Evolutionary conservation across 2,888 invertebrate species (phyloP), one percentile per base, ranked within the genome.

Genomic region (Sinhomidia bicolor): DNA sequence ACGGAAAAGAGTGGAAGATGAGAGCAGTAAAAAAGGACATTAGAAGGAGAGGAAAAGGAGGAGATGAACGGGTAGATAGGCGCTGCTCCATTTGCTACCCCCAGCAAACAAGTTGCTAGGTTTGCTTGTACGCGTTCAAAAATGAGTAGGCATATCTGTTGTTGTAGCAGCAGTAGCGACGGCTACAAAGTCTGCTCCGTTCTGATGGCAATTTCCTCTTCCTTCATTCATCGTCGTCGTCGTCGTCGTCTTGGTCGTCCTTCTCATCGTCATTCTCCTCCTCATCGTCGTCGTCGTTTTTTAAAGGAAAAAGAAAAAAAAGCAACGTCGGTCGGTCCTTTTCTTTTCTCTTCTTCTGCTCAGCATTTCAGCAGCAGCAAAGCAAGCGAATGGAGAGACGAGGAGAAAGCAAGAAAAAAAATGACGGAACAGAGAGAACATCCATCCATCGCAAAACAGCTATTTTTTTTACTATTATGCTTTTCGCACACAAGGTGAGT

Each of bases 121-220:
- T n/a, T n/a, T n/a, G n/a, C n/a, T n/a, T n/a, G n/a, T n/a, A n/a
- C n/a, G n/a, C n/a, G n/a, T n/a, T n/a, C n/a, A n/a, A n/a, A n/a
- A n/a, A n/a, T n/a, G n/a, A n/a, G n/a, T n/a, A n/a, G n/a, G n/a
- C n/a, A n/a, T n/a, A n/a, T n/a, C n/a, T n/a, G n/a, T n/a, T n/a
- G n/a, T n/a, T n/a, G n/a, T n/a, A n/a, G n/a, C n/a, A n/a, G n/a
- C n/a, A n/a, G n/a, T n/a, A n/a, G n/a, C n/a, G n/a, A n/a, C n/a
- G n/a, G n/a, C n/a, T n/a, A n/a, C n/a, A n/a, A n/a, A 20, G 57
- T 2, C 23, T 57, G 3, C 17, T 57, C 17, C 5, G 57, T 44
- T 44, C 80, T 57, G 80, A 85, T 82, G 83, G 83, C 88, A 89
- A 89, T 89, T 89, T 89, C 88, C 88, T 88, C 57, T 88, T 88